Evolutionary conservation across 2,113 vertebrate species (phyloP), one percentile per base, ranked within the genome.

Genomic region (Ancistrus triradiatus): DNA sequence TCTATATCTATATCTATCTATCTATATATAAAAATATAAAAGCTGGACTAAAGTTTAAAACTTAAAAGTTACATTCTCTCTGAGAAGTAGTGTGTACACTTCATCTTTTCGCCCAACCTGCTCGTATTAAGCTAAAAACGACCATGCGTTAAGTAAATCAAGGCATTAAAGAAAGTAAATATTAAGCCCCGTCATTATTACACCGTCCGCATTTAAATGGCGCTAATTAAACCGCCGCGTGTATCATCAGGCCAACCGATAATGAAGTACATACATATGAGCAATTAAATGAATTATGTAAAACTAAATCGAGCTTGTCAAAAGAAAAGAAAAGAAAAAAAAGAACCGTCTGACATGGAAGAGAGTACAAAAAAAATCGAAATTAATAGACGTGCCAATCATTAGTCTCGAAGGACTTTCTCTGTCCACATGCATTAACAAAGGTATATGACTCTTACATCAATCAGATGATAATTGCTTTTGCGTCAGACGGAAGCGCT

Each of bases 321-420:
- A 51, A 13, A 49, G 11, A 37, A 42, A 47, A 37, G 17, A 37
- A 42, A 47, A 37, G 17, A 51, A 13, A 49, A n/a, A 37, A 42
- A 47, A 37, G 17, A 40, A 63, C 58, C n/a, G 14, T 22, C 18
- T 59, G 33, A 59, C 62, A 35, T 37, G 37, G 3, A 49, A 63
- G n/a, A n/a, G n/a, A n/a, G n/a, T n/a, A 51, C 21, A 47, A 37
- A 61, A 52, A 68, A 35, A 59, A 59, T 55, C 63, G 49, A 72
- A 72, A 72, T 78, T 78, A 78, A 73, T 75, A 70, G 71, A 73
- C 3, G 50, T 75, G 73, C 69, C 69, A 78, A 77, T 77, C 72
- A 77, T 53, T 48, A 18, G 69, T 77, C 76, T 75, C 76, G 2
- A 14, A 52, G 72, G 69, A 59, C 19, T 38, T 64, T 55, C 56